Conservation (phyloP, 2,888 invertebrate species). For the Labia minor region DNA sequence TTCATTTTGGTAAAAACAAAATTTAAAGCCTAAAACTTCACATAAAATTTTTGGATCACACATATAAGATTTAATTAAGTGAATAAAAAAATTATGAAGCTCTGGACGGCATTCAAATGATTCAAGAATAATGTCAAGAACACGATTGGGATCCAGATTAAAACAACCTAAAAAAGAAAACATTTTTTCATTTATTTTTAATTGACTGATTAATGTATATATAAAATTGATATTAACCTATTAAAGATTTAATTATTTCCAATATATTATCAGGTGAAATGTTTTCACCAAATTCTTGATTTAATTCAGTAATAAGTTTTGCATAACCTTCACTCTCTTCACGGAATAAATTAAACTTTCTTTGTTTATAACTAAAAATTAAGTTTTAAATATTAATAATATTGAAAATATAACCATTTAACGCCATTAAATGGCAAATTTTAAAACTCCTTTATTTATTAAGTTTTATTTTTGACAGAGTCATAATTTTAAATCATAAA, state of each 20-base stretch:
- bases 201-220: not conserved
- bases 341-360: conserved; percentile 95
- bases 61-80: conserved; percentile 77
- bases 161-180: conserved; percentile 69
- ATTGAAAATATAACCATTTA: conserved; percentile 14
- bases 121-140: conserved; percentile 90
- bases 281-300: conserved; percentile 59
- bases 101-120: conserved; percentile 84
- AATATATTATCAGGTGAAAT: conserved; percentile 58
- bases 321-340: conserved; percentile 99
- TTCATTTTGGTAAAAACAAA: conserved; percentile 55
- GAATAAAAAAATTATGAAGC: conserved; percentile 66
- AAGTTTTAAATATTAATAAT: conserved; percentile 18
- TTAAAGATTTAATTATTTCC: conserved; percentile 85
- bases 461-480: conserved; percentile 9
- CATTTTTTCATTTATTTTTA: not conserved
- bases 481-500: no score
- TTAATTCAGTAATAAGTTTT: conserved; percentile 86
- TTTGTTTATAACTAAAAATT: conserved; percentile 86
- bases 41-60: conserved; percentile 78
- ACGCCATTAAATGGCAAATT: conserved; percentile 16
- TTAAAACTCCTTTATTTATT: not conserved
- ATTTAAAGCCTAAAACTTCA: conserved; percentile 91
- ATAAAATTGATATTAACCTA: conserved; percentile 52
- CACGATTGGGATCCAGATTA: conserved; percentile 96